These are phyloP conservation scores for Cetoscarus ocellatus DNA, from an alignment of 2,797 vertebrate species.

Conservation along the genomic window DNA sequence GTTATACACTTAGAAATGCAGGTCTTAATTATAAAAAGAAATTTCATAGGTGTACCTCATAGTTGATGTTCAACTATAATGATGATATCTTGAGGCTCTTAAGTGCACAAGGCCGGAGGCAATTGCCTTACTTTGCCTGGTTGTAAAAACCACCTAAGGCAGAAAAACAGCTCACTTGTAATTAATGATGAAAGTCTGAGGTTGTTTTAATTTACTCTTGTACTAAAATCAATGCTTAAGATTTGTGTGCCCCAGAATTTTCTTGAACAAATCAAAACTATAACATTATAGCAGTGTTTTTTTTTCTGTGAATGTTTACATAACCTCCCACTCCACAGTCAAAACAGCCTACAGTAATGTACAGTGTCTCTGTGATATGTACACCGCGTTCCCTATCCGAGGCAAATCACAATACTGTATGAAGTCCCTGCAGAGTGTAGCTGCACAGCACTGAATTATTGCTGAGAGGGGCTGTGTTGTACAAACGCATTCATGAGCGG, in stretches of 20 bases:
- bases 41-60: too few species aligned
- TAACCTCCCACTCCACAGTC: constrained; percentile 37
- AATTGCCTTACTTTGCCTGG: too few species aligned
- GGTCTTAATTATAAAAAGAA: too few species aligned
- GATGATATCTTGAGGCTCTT: too few species aligned
- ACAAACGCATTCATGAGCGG: constrained; percentile 23
- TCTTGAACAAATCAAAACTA: constrained; percentile 26
- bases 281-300: constrained; percentile 17
- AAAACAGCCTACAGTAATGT: constrained; percentile 49
- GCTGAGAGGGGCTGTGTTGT: constrained; percentile 13
- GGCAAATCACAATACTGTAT: constrained; percentile 34
- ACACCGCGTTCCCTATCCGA: constrained; percentile 36
- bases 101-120: too few species aligned
- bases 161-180: constrained; percentile 28
- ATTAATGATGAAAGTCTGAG: constrained; percentile 27
- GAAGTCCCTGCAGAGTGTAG: constrained; percentile 37
- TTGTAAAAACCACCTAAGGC: too few species aligned
- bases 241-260: background rate
- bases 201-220: constrained; percentile 1
- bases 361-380: constrained; percentile 39
- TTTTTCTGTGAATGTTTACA: constrained; percentile 36
- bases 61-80: too few species aligned
- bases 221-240: constrained; percentile 6
- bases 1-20: too few species aligned
- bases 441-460: constrained; percentile 40